These are phyloP conservation scores for Trididemnum clinides DNA, from an alignment of 23 tunicate genomes.

Conservation along the genomic window DNA sequence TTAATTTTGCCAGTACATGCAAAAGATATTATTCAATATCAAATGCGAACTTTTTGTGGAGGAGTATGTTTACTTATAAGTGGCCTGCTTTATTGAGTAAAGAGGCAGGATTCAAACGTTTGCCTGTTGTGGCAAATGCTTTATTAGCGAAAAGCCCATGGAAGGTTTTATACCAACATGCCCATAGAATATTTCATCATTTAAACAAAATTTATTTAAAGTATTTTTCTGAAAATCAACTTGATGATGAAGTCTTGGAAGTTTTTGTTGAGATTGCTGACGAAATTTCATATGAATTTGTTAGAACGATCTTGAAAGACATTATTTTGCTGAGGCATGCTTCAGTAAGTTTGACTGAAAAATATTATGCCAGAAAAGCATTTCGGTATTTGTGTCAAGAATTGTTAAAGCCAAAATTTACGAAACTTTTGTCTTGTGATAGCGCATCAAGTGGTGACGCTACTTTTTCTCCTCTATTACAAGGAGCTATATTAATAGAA, in stretches of 20 bases:
- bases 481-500: constrained; percentile 24
- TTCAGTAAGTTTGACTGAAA: not conserved
- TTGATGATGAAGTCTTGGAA: constrained; percentile 11
- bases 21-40: not conserved
- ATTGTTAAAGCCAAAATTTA: constrained; percentile 2
- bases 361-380: constrained; percentile 3
- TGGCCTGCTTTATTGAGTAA: constrained; percentile 10
- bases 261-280: not conserved
- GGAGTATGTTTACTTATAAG: not conserved
- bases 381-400: not conserved
- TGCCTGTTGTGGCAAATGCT: not conserved
- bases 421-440: not conserved
- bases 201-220: not conserved
- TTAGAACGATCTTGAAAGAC: not conserved
- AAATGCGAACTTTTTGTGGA: not conserved
- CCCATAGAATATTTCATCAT: not conserved
- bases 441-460: not conserved
- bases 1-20: constrained; percentile 11
- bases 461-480: not conserved
- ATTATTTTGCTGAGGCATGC: not conserved
- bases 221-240: not conserved
- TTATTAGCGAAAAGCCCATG: not conserved
- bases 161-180: not conserved
- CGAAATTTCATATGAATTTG: constrained; percentile 7
- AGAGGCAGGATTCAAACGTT: not conserved